These are phyloP conservation scores for Dryocosmus kuriphilus DNA, from an alignment of 2,888 invertebrate species.

Conservation along the genomic window DNA sequence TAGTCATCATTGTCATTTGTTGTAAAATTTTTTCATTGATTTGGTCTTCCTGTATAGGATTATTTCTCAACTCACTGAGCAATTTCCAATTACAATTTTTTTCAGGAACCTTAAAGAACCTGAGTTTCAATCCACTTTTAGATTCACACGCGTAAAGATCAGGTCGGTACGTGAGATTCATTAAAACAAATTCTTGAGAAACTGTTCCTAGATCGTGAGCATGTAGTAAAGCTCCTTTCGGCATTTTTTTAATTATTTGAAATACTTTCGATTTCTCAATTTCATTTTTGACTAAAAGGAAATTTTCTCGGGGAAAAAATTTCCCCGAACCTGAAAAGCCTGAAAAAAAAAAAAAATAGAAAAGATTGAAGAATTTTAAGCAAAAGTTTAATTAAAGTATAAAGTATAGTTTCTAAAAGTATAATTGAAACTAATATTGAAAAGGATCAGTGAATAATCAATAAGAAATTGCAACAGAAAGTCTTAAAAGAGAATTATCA, in stretches of 20 bases:
- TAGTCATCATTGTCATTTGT: conserved; percentile 80
- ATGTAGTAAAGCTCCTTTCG: conserved; percentile 87
- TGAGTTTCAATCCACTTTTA: conserved; percentile 36
- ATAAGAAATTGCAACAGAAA: no score
- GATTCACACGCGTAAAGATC: conserved; percentile 80
- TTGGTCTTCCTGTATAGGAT: conserved; percentile 61
- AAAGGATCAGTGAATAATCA: no score
- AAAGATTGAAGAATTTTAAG: no score
- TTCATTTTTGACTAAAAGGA: conserved; percentile 81
- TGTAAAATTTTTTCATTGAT: conserved; percentile 80
- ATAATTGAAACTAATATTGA: no score
- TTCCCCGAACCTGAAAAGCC: conserved; percentile 72
- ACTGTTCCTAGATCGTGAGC: conserved; percentile 84
- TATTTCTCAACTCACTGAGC: conserved; percentile 62
- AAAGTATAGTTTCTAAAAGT: no score
- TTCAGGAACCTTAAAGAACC: conserved; percentile 49
- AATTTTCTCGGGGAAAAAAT: conserved; percentile 84
- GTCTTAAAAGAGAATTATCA: no score
- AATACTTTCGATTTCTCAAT: conserved; percentile 84
- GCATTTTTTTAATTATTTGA: conserved; percentile 83
- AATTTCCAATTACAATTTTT: conserved; percentile 67
- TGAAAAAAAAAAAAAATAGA: conserved; percentile 42
- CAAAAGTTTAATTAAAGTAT: background rate
- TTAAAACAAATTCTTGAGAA: conserved; percentile 81
- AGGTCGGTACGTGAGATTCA: conserved; percentile 82